Evolutionary conservation across 2,797 vertebrate species (phyloP).

Genomic region (Intellagama lesueurii): DNA sequence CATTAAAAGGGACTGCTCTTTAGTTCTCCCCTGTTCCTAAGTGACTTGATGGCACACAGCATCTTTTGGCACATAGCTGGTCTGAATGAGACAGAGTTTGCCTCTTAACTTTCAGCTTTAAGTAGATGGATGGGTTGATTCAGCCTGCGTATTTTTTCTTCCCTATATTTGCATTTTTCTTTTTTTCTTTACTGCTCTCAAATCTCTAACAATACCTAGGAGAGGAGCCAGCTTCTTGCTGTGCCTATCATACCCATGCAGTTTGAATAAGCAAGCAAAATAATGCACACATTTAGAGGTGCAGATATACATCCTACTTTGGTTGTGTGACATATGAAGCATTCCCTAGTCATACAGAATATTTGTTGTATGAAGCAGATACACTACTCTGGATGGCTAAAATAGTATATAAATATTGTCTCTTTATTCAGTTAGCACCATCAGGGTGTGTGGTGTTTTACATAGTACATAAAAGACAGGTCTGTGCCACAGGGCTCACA

Average conservation of each 20-base stretch:
- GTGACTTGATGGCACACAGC: no score
- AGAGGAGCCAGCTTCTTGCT: background rate
- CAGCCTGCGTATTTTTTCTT: no score
- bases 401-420: background rate
- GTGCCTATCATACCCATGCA: background rate
- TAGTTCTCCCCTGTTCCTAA: background rate
- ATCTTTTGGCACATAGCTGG: no score
- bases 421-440: background rate
- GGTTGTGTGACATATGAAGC: background rate
- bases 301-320: background rate
- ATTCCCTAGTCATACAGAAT: no score
- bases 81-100: no score
- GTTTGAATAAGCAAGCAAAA: background rate
- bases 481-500: background rate
- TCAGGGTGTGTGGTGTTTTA: background rate
- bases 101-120: no score
- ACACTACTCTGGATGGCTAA: background rate
- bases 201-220: no score
- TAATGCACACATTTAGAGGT: background rate
- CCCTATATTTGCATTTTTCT: no score
- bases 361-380: background rate
- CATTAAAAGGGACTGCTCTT: no score
- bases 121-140: no score
- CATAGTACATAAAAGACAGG: background rate
- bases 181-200: no score